Percentiles rank a stretch among this genome's conserved stretches.
Evolutionary conservation across 2,888 invertebrate genomes (phyloP).

Genomic region (Electrophaes corylata): DNA sequence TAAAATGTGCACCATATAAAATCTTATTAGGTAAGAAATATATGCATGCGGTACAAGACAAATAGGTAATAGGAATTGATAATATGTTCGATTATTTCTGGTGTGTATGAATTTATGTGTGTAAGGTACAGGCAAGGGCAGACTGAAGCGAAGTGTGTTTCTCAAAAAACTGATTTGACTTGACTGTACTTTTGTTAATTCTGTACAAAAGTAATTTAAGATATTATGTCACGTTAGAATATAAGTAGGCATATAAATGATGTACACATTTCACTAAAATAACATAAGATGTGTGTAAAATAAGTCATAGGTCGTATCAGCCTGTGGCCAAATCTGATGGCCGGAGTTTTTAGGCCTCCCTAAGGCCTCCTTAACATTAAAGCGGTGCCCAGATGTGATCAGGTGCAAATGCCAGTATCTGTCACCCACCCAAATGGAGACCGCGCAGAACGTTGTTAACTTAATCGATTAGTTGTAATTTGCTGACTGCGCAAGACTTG

Average conservation of each 20-base stretch:
- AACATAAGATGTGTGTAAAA: not conserved
- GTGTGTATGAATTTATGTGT: not conserved
- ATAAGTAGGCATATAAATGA: not conserved
- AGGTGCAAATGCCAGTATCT: too few species aligned
- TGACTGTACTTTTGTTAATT: not conserved
- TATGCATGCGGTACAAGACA: too few species aligned
- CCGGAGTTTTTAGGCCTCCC: too few species aligned
- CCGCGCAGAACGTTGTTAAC: too few species aligned
- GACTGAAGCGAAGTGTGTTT: too few species aligned
- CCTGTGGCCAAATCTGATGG: too few species aligned
- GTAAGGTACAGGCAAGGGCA: not conserved
- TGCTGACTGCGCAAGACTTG: too few species aligned
- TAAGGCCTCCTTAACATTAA: not conserved
- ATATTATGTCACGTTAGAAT: not conserved
- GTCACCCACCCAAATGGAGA: too few species aligned
- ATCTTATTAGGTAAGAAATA: not conserved
- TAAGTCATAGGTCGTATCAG: not conserved
- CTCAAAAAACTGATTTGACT: not conserved
- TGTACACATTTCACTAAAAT: not conserved
- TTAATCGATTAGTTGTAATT: too few species aligned
- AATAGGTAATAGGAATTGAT: too few species aligned
- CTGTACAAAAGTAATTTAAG: not conserved
- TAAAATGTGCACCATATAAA: conserved; percentile 1
- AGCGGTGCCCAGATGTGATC: too few species aligned
- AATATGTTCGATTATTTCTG: too few species aligned